A percentile compares a stretch with the other conserved stretches of the same genome.
Evolutionary conservation across 2,113 vertebrate genomes (phyloP).

Genomic region (Bagarius yarrelli): DNA sequence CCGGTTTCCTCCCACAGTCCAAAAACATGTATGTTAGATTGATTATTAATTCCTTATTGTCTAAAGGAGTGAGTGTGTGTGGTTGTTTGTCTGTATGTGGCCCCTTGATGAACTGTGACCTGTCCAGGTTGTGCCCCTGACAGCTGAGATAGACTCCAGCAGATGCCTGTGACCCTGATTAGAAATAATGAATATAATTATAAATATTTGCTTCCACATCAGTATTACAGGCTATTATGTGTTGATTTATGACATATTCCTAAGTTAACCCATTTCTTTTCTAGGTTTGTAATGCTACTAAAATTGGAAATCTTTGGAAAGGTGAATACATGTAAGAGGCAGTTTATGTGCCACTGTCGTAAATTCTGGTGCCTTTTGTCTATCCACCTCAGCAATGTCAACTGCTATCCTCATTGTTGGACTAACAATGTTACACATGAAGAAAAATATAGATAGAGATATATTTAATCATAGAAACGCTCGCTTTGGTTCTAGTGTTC

Average conservation of each 20-base stretch:
- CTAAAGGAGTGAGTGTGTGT: no score
- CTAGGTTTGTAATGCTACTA: neutral
- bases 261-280: neutral
- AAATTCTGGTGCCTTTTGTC: conserved; percentile 17
- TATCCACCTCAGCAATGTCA: conserved; percentile 7
- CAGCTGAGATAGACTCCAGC: no score
- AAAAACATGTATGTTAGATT: no score
- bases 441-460: neutral
- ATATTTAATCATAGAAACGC: conserved; percentile 8
- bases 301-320: neutral
- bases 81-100: no score
- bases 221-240: neutral
- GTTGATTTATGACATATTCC: neutral
- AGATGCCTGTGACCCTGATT: no score
- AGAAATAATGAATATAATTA: neutral
- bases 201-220: neutral
- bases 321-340: neutral
- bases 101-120: no score
- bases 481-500: conserved; percentile 9
- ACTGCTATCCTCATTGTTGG: neutral
- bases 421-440: conserved; percentile 3
- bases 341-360: neutral
- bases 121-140: no score
- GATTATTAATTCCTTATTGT: no score
- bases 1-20: no score